Evolutionary conservation across 2,113 vertebrate species (phyloP).

Genomic region (Peromyscus californicus): DNA sequence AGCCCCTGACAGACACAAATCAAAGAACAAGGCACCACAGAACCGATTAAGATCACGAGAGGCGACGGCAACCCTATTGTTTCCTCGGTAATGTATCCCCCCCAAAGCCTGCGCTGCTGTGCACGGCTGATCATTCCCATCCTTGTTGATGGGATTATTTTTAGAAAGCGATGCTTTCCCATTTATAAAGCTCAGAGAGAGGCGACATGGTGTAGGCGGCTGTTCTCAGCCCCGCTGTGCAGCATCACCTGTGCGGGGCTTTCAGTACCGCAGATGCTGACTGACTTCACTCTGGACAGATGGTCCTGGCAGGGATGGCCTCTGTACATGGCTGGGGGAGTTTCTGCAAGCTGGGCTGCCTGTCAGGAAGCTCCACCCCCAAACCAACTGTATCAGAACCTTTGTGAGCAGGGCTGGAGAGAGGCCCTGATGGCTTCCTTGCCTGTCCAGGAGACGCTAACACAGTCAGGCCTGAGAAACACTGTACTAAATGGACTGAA

Average conservation of each 20-base stretch:
- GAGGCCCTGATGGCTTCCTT: not conserved
- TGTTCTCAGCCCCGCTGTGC: constrained; percentile 53
- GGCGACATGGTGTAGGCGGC: constrained; percentile 39
- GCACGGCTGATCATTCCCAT: constrained; percentile 21
- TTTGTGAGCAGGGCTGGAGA: not conserved
- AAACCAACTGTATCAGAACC: constrained; percentile 5
- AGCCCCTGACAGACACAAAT: constrained; percentile 61
- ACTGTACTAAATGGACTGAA: not conserved
- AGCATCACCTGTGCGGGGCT: constrained; percentile 70
- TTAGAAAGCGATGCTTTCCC: constrained; percentile 78
- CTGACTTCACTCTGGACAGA: constrained; percentile 50
- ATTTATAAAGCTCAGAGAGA: constrained; percentile 75
- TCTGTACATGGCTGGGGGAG: not conserved
- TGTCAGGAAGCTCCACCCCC: not conserved
- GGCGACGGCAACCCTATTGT: constrained; percentile 42
- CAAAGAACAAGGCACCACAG: constrained; percentile 54
- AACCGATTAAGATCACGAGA: constrained; percentile 47
- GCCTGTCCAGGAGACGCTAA: not conserved
- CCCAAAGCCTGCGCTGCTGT: not conserved
- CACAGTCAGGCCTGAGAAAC: not conserved
- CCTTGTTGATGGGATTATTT: constrained; percentile 80
- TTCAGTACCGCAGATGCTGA: constrained; percentile 42
- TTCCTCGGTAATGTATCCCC: constrained; percentile 16
- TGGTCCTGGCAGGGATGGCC: not conserved
- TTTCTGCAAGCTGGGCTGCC: not conserved